Conservation (phyloP, 2,113 vertebrate species). For the Scartelaos histophorus region DNA sequence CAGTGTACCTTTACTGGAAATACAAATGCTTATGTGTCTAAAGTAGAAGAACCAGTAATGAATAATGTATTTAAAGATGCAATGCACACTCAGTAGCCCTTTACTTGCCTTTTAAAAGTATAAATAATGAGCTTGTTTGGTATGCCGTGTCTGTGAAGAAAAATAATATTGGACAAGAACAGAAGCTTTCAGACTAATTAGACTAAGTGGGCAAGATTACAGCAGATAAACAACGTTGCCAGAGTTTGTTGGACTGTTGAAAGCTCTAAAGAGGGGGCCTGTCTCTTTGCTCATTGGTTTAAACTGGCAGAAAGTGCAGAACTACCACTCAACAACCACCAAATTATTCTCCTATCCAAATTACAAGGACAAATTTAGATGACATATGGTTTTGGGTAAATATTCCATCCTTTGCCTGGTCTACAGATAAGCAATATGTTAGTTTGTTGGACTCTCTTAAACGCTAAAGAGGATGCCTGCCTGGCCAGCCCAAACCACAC, state of each 20-base stretch:
- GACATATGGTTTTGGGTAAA: conserved; percentile 14
- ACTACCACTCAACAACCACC: background rate
- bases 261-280: conserved; percentile 18
- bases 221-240: conserved; percentile 9
- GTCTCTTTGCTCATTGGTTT: conserved; percentile 7
- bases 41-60: background rate
- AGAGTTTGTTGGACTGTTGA: conserved; percentile 24
- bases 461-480: background rate
- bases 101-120: background rate
- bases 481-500: too few relatives aligned
- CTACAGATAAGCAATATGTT: background rate
- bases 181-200: conserved; percentile 1
- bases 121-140: background rate
- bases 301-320: conserved; percentile 22
- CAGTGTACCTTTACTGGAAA: background rate
- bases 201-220: conserved; percentile 21
- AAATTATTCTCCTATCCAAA: background rate
- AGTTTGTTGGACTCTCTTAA: background rate
- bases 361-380: background rate
- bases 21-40: background rate
- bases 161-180: conserved; percentile 13
- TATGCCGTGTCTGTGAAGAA: background rate
- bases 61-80: background rate
- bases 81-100: background rate
- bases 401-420: background rate